Base-by-base conservation (phyloP, 1,140 invertebrate genomes). In the Dendroctonus valens region DNA sequence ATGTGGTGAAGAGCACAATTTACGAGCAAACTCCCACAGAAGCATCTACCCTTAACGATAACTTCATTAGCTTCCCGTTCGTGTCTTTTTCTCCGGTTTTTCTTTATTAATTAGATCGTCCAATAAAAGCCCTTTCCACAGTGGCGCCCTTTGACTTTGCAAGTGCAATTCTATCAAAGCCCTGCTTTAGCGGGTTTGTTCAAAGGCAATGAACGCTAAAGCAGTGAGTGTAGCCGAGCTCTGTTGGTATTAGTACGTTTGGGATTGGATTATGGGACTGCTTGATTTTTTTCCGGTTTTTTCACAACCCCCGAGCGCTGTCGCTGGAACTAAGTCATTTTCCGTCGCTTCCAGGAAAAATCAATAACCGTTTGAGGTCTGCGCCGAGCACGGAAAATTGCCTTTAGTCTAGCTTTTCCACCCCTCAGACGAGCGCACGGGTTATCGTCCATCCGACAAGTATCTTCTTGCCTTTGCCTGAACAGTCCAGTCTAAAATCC, bases 321-420 rank as follows among this genome's bases (percentile, higher is more conserved):
- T 26, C 65, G 14, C 41, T 57, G 54, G 49, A 66, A 48, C 55
- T 67, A 67, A 67, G 58, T 67, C 53, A 67, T 67, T 67, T 67
- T 59, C 58, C 65, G 65, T 40, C 65, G 65, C 65, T 67, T 67
- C 58, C 57, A 55, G 65, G 65, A 67, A 67, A 67, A 67, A 67
- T 67, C 65, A 67, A 67, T 67, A 67, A 51, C 39, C 42, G 65
- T 67, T 67, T 67, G 48, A 67, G 65, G 54, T 66, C 65, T 67
- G 58, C 59, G 65, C 65, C 39, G 58, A 65, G 61, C 44, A 48
- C 26, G 12, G 55, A 55, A 67, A 67, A 67, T 54, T 61, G 12
- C 59, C 59, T 54, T 51, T 44, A 60, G 65, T 61, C 65, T 61
- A 62, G 58, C 58, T 67, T 62, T 67, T 57, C 65, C 58, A 41